These are phyloP conservation scores for Choristoneura rosaceana DNA, from an alignment of 2,888 invertebrate genomes.

Conservation along the genomic window DNA sequence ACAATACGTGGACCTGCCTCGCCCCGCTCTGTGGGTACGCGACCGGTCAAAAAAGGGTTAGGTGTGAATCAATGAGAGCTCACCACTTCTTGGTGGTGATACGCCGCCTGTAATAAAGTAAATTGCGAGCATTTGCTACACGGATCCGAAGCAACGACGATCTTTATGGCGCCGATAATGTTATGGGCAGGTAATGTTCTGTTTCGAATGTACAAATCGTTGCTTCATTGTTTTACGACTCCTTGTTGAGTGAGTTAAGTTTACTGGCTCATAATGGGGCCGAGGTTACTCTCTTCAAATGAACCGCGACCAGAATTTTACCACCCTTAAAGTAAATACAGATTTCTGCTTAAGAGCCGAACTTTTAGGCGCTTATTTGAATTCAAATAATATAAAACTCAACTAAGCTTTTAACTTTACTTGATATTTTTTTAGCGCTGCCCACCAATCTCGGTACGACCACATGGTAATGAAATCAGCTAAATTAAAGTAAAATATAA, in stretches of 20 bases:
- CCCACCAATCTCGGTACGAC: too few species aligned
- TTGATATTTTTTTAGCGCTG: not conserved
- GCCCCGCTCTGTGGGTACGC: constrained; percentile 43
- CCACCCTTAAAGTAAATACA: constrained; percentile 22
- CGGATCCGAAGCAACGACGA: constrained; percentile 75
- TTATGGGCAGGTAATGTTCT: constrained; percentile 82
- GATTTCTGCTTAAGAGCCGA: not conserved
- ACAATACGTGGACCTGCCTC: constrained; percentile 53
- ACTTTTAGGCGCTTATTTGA: not conserved
- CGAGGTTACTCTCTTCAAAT: constrained; percentile 28
- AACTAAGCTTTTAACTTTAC: not conserved
- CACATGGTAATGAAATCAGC: too few species aligned
- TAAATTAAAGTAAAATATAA: too few species aligned
- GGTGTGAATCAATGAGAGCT: constrained; percentile 53
- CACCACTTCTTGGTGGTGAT: constrained; percentile 60
- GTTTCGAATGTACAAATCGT: constrained; percentile 75
- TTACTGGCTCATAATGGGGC: constrained; percentile 46
- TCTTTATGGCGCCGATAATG: constrained; percentile 82
- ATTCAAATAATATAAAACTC: not conserved
- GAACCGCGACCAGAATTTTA: constrained; percentile 29
- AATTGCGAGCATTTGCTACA: constrained; percentile 82
- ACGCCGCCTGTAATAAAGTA: constrained; percentile 79
- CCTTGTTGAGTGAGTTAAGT: constrained; percentile 47
- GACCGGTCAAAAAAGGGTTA: constrained; percentile 42
- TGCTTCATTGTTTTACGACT: constrained; percentile 77